phyloP scores from a whole-genome alignment of 2,113 vertebrate genomes.

The Ia io region DNA sequence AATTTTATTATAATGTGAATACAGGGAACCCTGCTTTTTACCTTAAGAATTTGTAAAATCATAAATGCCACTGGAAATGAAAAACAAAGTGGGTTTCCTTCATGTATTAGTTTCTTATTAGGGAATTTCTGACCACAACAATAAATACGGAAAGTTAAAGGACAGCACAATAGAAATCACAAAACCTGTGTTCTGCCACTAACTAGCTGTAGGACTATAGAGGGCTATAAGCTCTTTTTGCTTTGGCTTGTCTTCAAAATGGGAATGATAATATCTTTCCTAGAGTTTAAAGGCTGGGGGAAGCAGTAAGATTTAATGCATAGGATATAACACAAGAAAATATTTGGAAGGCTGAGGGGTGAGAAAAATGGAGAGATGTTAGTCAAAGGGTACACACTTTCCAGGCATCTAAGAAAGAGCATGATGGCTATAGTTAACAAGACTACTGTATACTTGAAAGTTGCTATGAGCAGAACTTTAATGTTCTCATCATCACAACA shows the following conservation, averaged over 20 bases:
- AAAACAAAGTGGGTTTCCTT: not conserved
- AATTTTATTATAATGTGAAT: not conserved
- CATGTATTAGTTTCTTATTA: not conserved
- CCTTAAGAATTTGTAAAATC: not conserved
- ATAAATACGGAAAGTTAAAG: not conserved
- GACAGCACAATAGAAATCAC: not conserved
- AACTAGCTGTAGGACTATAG: not conserved
- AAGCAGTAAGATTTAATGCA: not conserved
- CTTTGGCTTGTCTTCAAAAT: conserved; percentile 13
- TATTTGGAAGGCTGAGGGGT: not conserved
- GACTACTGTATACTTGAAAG: not conserved
- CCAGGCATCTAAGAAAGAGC: not conserved
- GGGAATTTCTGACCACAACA: not conserved
- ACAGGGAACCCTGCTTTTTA: not conserved
- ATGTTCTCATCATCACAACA: not conserved
- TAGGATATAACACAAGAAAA: not conserved
- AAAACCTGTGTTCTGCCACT: not conserved
- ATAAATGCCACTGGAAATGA: not conserved
- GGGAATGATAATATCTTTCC: not conserved
- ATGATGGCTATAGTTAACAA: not conserved
- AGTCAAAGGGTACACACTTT: not conserved
- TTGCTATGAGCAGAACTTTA: not conserved
- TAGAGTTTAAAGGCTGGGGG: not conserved
- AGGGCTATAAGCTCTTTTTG: not conserved
- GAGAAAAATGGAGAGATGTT: not conserved